Base-by-base conservation (phyloP, 2,113 vertebrate species). In the Nesoenas mayeri region DNA sequence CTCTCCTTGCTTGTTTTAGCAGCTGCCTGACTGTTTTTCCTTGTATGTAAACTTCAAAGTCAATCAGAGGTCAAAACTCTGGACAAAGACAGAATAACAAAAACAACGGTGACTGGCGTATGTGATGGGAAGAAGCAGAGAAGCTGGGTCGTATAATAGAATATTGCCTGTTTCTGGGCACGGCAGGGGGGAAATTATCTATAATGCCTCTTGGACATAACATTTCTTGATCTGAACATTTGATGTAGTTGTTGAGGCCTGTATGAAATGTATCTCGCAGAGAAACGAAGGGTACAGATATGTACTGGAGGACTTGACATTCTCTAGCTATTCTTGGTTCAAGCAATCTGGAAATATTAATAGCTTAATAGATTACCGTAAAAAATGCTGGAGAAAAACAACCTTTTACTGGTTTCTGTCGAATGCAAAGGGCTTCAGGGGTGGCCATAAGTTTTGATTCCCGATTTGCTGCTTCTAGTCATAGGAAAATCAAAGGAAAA, bases 21-120 rank as follows among this genome's bases (percentile, higher is more conserved):
- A 97, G 96, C 96, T 97, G 96, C 85, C 88, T 93, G 88, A 70
- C 93, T 96, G 89, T 91, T 97, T 94, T 93, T 95, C 80, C 88
- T 96, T 11, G 0, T 94, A 97, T 93, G 90, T 97, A 97, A 97
- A 97, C 96, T 95, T 96, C 92, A 95, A 96, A 97, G 95, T 96
- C 93, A 96, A 94, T 77, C 77, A 90, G 93, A 96, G 96, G 96
- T 97, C 96, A 97, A 95, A 94, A 85, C 89, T 85, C 79, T 88
- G 90, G 85, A 84, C 10, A 38, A 91, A 94, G 93, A 73, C 79
- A 72, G 88, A 78, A 60, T 60, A 88, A 96, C 0, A 65, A 93
- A 96, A 95, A 84, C 93, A 96, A 64, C 4, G 8, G 69, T 62
- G 73, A 60, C 51, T 86, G 70, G 85, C 5, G 6, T 51, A 53